Conservation (phyloP, 30 jellyfish, hydroid and myxozoan genomes). For the Aurelia aurita complex sp. Pacific region DNA sequence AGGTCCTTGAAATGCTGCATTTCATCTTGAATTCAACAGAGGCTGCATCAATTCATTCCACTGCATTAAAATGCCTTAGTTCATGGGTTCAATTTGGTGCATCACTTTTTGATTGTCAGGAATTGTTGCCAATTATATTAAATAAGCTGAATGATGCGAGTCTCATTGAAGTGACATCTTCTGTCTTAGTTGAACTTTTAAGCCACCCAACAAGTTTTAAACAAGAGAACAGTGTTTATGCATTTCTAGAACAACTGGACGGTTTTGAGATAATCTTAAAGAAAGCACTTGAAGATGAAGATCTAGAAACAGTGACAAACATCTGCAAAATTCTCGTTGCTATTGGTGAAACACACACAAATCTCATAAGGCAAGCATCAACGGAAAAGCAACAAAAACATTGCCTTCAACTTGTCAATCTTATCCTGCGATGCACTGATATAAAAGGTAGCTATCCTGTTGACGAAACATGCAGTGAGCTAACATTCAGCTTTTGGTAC, state of each 20-base stretch:
- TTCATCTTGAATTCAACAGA: constrained; percentile 23
- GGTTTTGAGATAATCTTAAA: constrained; percentile 44
- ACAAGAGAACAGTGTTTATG: constrained; percentile 64
- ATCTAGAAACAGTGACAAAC: constrained; percentile 42
- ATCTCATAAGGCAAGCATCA: constrained; percentile 55
- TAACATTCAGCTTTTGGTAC: constrained; percentile 89
- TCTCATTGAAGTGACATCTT: constrained; percentile 35
- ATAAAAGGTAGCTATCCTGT: constrained; percentile 73
- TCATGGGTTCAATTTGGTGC: constrained; percentile 91
- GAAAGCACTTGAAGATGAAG: constrained; percentile 38
- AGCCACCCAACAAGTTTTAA: constrained; percentile 79
- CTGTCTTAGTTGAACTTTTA: constrained; percentile 62
- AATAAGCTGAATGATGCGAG: constrained; percentile 23
- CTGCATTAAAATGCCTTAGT: constrained; percentile 45
- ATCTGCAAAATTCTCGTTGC: constrained; percentile 62
- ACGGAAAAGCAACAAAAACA: constrained; percentile 58
- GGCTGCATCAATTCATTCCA: neutral
- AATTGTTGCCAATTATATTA: constrained; percentile 51
- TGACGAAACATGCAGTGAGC: constrained; percentile 87
- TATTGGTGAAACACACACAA: constrained; percentile 82
- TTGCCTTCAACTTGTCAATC: constrained; percentile 53
- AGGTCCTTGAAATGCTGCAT: constrained; percentile 41
- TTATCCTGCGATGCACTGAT: constrained; percentile 64
- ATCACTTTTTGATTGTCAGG: constrained; percentile 56
- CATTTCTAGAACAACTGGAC: constrained; percentile 51